Evolutionary conservation across 2,888 invertebrate species (phyloP).

Genomic region (Altica lythri): DNA sequence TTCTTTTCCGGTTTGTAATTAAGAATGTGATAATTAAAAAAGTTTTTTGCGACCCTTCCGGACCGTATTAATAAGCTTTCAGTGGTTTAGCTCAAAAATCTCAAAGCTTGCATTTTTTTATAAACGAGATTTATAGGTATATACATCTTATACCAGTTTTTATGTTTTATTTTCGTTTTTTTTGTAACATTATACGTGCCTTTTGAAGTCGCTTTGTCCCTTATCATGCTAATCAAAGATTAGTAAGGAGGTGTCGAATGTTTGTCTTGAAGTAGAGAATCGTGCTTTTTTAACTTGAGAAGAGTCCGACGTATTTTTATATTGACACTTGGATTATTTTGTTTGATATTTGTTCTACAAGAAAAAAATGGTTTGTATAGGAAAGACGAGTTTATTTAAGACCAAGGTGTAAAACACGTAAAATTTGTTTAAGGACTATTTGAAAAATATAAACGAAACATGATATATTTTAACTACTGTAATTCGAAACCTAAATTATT

Average conservation of each 20-base stretch:
- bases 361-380: conserved; percentile 2
- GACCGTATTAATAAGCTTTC: conserved; percentile 23
- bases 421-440: conserved; percentile 1
- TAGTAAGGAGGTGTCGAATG: conserved; percentile 6
- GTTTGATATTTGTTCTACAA: not conserved
- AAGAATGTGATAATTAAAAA: conserved; percentile 31
- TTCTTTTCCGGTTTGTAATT: conserved; percentile 27
- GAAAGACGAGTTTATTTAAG: conserved; percentile 3
- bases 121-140: too few species aligned
- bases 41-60: conserved; percentile 21
- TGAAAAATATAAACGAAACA: not conserved
- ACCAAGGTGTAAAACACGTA: not conserved
- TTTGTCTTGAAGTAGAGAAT: conserved; percentile 7
- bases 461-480: not conserved
- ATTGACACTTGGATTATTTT: conserved; percentile 4
- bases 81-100: conserved; percentile 15
- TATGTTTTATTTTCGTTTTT: too few species aligned
- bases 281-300: conserved; percentile 1
- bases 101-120: too few species aligned
- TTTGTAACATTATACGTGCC: not conserved
- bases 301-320: not conserved
- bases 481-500: too few species aligned
- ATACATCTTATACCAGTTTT: too few species aligned
- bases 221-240: conserved; percentile 5
- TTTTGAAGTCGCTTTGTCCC: not conserved